Base-by-base conservation (phyloP, 1,140 invertebrate species). In the Drosophila bocki region DNA sequence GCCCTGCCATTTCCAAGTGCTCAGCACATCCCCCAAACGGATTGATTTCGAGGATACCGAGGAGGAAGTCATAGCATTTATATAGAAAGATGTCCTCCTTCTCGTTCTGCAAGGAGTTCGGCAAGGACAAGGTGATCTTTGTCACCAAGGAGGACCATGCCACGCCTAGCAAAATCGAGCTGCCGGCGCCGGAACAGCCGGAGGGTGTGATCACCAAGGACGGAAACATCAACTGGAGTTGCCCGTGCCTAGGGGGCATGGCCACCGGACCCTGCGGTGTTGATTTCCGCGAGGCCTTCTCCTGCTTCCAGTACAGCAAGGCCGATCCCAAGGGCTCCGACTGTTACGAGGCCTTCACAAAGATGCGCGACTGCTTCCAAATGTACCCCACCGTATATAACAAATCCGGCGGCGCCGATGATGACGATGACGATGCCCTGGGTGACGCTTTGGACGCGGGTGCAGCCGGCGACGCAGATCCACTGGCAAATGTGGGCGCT, bases 211-310 rank as follows among this genome's bases (percentile, higher is more conserved):
- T 99, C 64, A 93, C 97, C 35, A 94, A 96, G 3, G 97, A 97
- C 94, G 98, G 98, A 7, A 95, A 97, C 51, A 99, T 99, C 64
- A 99, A 99, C 93, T 99, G 98, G 98, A 96, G 96, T 91, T 99
- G 98, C 90, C 98, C 98, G 0, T 99, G 98, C 93, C 94, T 99
- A 19, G 98, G 98, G 32, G 97, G 98, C 15, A 98, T 99, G 97
- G 97, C 98, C 7, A 97, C 97, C 6, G 98, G 98, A 3, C 98
- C 98, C 1, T 99, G 98, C 93, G 98, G 98, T 0, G 93, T 96
- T 13, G 96, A 98, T 92, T 99, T 99, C 93, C 93, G 98, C 57
- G 96, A 98, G 74, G 98, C 98, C 1, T 99, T 99, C 92, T 96
- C 97, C 19, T 99, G 98, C 93, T 99, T 99, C 93, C 98, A 99